phyloP scores from a whole-genome alignment of 2,888 invertebrate species.

The Ashinkailepas kermadecensis region DNA sequence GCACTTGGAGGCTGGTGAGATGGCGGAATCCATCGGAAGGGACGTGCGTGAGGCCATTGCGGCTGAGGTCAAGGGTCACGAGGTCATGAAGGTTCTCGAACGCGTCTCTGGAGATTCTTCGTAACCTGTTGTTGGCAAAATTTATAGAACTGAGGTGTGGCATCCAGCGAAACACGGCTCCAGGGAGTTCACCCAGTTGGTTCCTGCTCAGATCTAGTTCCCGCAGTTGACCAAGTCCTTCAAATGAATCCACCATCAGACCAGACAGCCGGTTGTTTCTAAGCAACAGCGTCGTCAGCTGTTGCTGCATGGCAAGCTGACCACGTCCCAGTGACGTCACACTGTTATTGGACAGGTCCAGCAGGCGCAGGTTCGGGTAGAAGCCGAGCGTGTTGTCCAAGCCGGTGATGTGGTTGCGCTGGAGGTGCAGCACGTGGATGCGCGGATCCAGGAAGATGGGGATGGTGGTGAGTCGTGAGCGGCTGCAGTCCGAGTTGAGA shows the following conservation, averaged over 20 bases:
- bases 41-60: background rate
- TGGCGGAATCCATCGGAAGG: background rate
- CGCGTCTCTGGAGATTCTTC: background rate
- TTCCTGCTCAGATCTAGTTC: background rate
- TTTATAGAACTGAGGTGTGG: background rate
- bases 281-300: background rate
- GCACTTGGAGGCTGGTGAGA: background rate
- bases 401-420: background rate
- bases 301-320: background rate
- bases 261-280: background rate
- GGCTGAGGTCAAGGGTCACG: background rate
- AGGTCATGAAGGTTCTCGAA: background rate
- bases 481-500: background rate
- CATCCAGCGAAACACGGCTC: background rate
- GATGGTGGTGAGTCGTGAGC: background rate
- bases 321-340: background rate
- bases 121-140: background rate
- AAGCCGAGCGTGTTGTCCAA: background rate
- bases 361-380: background rate
- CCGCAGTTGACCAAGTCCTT: background rate
- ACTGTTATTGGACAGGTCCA: constrained; percentile 14
- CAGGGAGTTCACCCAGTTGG: background rate
- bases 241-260: background rate
- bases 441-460: constrained; percentile 11
- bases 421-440: background rate